A percentile compares a stretch with the other conserved stretches of the same genome.
These are phyloP conservation scores for Deladenus siricidicola DNA, from an alignment of 2,888 invertebrate species.

Conservation along the genomic window DNA sequence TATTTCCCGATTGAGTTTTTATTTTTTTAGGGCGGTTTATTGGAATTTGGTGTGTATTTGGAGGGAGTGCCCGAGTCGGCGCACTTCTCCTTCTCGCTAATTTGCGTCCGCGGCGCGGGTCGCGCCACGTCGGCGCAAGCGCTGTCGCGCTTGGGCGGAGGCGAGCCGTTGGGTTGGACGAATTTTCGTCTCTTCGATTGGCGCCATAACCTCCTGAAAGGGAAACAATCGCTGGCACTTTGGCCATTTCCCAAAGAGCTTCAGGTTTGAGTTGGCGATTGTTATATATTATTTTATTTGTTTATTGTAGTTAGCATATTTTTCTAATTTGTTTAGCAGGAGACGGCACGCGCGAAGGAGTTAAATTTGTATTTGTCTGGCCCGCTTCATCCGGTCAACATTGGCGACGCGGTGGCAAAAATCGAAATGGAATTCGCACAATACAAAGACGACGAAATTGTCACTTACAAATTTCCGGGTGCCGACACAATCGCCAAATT, in stretches of 20 bases:
- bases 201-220: conserved; percentile 57
- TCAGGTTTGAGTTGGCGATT: neutral
- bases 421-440: conserved; percentile 30
- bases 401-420: conserved; percentile 6
- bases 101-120: conserved; percentile 52
- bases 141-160: neutral
- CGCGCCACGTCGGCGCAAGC: conserved; percentile 50
- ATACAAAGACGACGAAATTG: conserved; percentile 1
- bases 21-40: conserved; percentile 17
- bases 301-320: conserved; percentile 11
- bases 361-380: conserved; percentile 14
- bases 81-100: conserved; percentile 59
- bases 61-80: conserved; percentile 61
- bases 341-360: neutral
- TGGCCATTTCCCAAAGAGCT: conserved; percentile 56
- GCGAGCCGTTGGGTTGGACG: conserved; percentile 59
- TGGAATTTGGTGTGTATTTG: conserved; percentile 59
- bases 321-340: conserved; percentile 1
- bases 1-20: neutral
- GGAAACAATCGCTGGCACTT: conserved; percentile 57
- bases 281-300: neutral
- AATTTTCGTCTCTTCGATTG: conserved; percentile 61
- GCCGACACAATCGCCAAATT: conserved; percentile 15
- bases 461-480: conserved; percentile 9
- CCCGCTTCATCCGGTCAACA: conserved; percentile 10